Conservation (phyloP, 2,797 vertebrate genomes). For the Falco berigora region DNA sequence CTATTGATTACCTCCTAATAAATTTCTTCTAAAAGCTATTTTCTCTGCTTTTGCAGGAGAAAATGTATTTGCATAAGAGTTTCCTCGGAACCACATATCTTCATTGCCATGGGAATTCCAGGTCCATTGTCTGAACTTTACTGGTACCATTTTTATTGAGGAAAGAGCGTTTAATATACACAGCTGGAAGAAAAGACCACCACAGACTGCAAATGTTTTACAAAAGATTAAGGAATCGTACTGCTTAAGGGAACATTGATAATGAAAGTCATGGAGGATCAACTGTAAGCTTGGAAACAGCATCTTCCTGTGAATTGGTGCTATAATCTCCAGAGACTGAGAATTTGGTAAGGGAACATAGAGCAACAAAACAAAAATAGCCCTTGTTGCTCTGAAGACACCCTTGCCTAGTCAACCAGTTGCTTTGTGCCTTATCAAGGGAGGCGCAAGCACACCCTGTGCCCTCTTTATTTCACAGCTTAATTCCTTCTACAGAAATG, state of each 20-base stretch:
- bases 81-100: neutral
- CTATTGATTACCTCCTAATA: slow-evolving; percentile 12
- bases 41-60: slow-evolving; percentile 55
- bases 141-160: neutral
- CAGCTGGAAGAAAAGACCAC: neutral
- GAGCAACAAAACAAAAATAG: neutral
- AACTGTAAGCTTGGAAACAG: neutral
- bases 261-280: neutral
- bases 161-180: neutral
- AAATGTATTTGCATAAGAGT: neutral
- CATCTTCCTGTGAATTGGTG: neutral
- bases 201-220: neutral
- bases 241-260: neutral
- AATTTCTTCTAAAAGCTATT: slow-evolving; percentile 25
- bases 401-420: neutral
- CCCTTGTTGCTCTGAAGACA: neutral
- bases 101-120: neutral
- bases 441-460: neutral
- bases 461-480: neutral
- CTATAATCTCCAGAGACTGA: neutral
- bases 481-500: neutral
- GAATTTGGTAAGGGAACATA: neutral
- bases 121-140: neutral
- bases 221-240: neutral
- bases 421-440: neutral